Evolutionary conservation across 2,113 vertebrate species (phyloP).

Genomic region (Lophura nycthemera): DNA sequence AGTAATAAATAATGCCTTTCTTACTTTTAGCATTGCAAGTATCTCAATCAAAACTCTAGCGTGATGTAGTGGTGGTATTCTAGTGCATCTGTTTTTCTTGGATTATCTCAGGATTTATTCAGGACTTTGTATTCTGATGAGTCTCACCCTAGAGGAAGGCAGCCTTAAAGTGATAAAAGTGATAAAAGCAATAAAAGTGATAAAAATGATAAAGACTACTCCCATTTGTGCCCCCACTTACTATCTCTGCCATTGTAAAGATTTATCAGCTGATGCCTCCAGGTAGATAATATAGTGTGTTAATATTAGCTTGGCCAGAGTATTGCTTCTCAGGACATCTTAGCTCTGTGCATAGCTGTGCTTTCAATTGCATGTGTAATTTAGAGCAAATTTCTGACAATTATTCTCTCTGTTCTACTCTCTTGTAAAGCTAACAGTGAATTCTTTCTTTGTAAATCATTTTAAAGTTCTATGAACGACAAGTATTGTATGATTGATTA

Average conservation of each 20-base stretch:
- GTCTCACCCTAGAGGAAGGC: neutral
- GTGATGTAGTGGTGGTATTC: neutral
- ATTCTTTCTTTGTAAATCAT: neutral
- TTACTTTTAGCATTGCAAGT: neutral
- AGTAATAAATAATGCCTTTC: too few relatives aligned
- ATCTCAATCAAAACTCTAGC: neutral
- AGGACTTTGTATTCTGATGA: neutral
- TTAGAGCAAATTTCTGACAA: neutral
- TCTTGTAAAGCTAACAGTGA: neutral
- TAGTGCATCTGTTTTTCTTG: neutral
- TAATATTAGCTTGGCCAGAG: neutral
- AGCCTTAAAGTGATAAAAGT: neutral
- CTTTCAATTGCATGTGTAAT: conserved; percentile 8
- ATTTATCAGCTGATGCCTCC: neutral
- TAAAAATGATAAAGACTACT: conserved; percentile 19
- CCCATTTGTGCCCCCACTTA: neutral
- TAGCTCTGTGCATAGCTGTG: neutral
- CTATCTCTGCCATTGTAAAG: neutral
- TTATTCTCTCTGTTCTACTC: neutral
- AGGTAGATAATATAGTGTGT: neutral
- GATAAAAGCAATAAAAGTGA: conserved; percentile 6
- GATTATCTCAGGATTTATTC: neutral
- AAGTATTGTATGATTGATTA: neutral
- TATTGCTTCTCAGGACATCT: neutral
- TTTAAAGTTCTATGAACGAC: neutral